These are phyloP conservation scores for Sesamia nonagrioides DNA, from an alignment of 1,140 invertebrate genomes.

Conservation along the genomic window DNA sequence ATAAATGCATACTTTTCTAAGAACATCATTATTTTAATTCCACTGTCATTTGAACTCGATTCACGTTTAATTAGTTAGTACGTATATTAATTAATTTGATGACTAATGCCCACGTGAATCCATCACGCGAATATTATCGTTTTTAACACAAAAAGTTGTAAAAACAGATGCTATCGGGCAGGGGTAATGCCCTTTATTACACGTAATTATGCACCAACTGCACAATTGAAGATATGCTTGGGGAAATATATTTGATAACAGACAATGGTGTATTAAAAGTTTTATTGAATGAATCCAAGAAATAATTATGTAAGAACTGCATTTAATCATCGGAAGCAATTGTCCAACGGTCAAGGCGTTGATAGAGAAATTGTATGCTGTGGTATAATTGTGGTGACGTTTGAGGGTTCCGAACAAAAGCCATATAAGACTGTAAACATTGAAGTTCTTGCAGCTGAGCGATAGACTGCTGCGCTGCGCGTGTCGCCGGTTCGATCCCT, in stretches of 20 bases:
- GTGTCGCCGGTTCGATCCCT: too few species aligned
- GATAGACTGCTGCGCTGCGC: too few species aligned
- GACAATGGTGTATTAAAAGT: slow-evolving; percentile 46
- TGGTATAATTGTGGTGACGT: neutral
- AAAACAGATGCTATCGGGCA: slow-evolving; percentile 55
- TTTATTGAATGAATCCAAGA: slow-evolving; percentile 39
- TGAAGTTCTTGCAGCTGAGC: too few species aligned
- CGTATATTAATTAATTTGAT: slow-evolving; percentile 50
- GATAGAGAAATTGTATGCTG: neutral
- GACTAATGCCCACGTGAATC: slow-evolving; percentile 39
- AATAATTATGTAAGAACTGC: slow-evolving; percentile 1
- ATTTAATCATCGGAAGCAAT: slow-evolving; percentile 17
- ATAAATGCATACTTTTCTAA: slow-evolving; percentile 12
- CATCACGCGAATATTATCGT: slow-evolving; percentile 50
- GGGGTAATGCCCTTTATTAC: slow-evolving; percentile 60
- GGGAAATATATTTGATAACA: slow-evolving; percentile 42
- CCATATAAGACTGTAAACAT: neutral
- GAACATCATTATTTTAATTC: slow-evolving; percentile 41
- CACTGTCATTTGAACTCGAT: slow-evolving; percentile 34
- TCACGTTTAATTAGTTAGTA: slow-evolving; percentile 44
- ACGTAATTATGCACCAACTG: slow-evolving; percentile 56
- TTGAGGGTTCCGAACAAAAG: neutral
- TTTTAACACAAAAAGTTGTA: slow-evolving; percentile 45
- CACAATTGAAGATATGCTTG: slow-evolving; percentile 36
- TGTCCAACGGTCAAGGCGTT: slow-evolving; percentile 6